Base-by-base conservation (phyloP, 2,797 vertebrate species). In the Etheostoma nigrum region DNA sequence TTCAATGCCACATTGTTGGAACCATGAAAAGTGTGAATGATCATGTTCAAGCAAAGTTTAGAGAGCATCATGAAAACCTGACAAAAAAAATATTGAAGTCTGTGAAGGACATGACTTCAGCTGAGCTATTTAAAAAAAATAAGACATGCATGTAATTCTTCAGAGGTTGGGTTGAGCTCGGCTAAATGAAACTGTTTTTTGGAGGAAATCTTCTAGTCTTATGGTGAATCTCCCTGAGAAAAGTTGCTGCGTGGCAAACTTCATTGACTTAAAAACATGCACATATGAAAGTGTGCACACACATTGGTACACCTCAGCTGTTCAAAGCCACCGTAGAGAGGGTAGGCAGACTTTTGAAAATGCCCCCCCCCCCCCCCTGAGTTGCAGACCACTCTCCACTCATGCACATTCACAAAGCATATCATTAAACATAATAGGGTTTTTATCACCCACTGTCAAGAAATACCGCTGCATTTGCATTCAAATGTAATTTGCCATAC, bases 341-440 rank as follows among this genome's bases (percentile, higher is more conserved):
- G 69, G 63, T 12, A 70, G 83, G 77, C 80, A 83, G 83, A 77
- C 78, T 87, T 89, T 84, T 87, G 79, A 90, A 86, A 89, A 89
- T 86, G 83, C 72, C 88, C 86, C 81, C 86, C n/a, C n/a, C 72
- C 88, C 86, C 81, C 85, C 86, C 30, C 30, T 57, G 85, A 92
- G 89, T 92, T 93, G 93, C 92, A 88, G 90, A 86, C 92, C 89
- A 91, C 81, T 93, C 91, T 93, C 91, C 91, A 81, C 92, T 94
- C 92, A 90, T 94, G 93, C 93, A 94, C 93, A 94, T 93, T 96
- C 94, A 94, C 94, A 95, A 94, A 95, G 94, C 94, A 95, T 94
- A 95, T 95, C 93, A 95, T 96, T 95, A 95, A 95, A 95, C 94
- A 94, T 94, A 95, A 95, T 94, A 94, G 94, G 95, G 92, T 92